Conservation (phyloP, 1,140 invertebrate genomes). For the Eumaeus atala region DNA sequence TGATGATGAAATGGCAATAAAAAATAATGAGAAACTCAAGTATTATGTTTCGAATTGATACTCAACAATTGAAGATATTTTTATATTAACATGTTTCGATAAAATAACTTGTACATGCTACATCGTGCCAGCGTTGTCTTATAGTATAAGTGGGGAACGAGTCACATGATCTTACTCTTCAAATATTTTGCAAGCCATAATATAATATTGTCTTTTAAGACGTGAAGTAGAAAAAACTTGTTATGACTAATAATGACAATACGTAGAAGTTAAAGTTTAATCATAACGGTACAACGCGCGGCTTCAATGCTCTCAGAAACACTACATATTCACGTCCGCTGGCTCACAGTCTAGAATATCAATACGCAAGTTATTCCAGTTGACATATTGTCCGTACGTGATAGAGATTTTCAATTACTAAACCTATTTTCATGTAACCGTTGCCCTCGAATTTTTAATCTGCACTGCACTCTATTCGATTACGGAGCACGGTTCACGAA, state of each 20-base stretch:
- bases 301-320: neutral
- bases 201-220: neutral
- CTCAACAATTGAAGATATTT: no score
- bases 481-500: neutral
- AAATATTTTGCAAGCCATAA: no score
- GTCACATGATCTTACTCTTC: no score
- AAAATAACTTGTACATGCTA: no score
- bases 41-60: no score
- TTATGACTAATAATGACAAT: neutral
- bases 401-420: constrained; percentile 33
- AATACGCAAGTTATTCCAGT: constrained; percentile 13
- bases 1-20: no score
- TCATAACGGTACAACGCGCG: neutral
- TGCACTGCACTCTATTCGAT: neutral
- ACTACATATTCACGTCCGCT: constrained; percentile 1
- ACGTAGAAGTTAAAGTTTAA: neutral
- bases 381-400: constrained; percentile 15
- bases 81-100: no score
- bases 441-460: constrained; percentile 16
- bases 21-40: no score
- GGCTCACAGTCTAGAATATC: constrained; percentile 3
- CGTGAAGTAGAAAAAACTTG: neutral
- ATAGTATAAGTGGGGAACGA: no score
- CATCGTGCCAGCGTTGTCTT: no score
- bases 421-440: constrained; percentile 32